phyloP scores from a whole-genome alignment of 2,113 vertebrate genomes.

The Alligator mississippiensis region DNA sequence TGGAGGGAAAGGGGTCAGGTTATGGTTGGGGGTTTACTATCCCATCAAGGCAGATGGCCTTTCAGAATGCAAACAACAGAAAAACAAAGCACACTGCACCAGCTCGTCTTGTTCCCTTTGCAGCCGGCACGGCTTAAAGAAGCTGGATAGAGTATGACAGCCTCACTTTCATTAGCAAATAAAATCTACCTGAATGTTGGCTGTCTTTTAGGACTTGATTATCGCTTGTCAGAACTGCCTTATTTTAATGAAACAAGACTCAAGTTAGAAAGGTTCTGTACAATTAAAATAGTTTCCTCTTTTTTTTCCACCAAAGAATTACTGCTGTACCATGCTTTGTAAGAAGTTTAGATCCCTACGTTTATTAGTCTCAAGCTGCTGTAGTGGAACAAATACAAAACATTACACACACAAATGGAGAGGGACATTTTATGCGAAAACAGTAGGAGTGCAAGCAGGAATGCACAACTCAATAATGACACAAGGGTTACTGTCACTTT shows the following conservation, averaged over 20 bases:
- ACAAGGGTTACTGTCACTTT: conserved; percentile 55
- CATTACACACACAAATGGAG: rapidly evolving
- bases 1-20: background rate
- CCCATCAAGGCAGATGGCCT: background rate
- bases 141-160: background rate
- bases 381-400: background rate
- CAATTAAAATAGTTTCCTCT: background rate
- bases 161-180: background rate
- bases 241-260: background rate
- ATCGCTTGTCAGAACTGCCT: background rate
- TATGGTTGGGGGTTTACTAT: background rate
- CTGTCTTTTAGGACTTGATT: background rate
- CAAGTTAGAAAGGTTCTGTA: background rate
- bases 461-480: conserved; percentile 16
- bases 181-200: background rate
- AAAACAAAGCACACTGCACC: background rate
- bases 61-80: conserved; percentile 15
- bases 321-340: background rate
- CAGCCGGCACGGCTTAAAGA: background rate
- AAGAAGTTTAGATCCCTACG: background rate
- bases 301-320: background rate
- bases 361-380: background rate
- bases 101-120: background rate
- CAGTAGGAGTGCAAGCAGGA: background rate
- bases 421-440: background rate